Evolutionary conservation across 2,113 vertebrate species (phyloP).

Genomic region (Centropus bengalensis): DNA sequence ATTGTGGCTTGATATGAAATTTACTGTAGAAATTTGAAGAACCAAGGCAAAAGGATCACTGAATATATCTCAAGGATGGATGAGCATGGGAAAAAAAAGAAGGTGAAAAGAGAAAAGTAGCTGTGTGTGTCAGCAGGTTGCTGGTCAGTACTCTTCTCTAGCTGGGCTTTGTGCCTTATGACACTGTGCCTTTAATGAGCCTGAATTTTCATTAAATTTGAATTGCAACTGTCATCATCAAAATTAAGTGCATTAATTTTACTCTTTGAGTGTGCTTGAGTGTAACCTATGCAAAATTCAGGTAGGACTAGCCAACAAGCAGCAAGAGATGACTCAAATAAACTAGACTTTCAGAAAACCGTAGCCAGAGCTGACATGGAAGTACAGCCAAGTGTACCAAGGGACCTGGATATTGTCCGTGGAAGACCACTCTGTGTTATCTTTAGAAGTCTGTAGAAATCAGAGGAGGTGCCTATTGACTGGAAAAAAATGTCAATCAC

Average conservation of each 20-base stretch:
- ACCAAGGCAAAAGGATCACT: background rate
- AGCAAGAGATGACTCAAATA: background rate
- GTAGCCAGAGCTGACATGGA: background rate
- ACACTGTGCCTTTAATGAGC: too few relatives aligned
- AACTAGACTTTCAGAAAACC: background rate
- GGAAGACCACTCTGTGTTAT: background rate
- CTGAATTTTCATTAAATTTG: background rate
- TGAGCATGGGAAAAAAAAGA: background rate
- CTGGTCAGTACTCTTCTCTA: background rate
- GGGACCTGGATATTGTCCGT: background rate
- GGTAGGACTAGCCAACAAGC: background rate
- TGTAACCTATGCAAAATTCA: background rate
- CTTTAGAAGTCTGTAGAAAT: background rate
- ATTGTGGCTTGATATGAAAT: background rate
- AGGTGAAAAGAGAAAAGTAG: background rate
- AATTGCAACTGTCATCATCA: background rate
- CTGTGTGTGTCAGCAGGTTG: background rate
- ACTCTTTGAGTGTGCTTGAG: background rate
- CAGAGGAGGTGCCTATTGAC: background rate
- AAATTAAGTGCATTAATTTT: background rate
- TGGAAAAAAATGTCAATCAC: background rate
- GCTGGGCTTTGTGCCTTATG: background rate
- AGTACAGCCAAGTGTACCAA: background rate
- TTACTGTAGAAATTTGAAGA: background rate
- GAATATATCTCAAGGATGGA: background rate